Conservation (phyloP, 2,113 vertebrate species). For the Cariama cristata region DNA sequence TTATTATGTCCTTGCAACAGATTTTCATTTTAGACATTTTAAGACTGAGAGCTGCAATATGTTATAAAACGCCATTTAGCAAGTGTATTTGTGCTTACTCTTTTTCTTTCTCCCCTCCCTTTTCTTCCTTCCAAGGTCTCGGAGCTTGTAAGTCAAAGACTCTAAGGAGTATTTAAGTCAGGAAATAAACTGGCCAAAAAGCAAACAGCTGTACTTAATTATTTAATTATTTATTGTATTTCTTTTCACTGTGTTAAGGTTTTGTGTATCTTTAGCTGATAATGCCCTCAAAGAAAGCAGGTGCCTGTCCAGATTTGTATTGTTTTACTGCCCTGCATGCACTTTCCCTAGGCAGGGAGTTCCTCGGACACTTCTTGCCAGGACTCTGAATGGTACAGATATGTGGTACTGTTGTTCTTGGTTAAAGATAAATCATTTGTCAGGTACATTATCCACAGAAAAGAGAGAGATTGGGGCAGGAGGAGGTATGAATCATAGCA, state of each 20-base stretch:
- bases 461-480: neutral
- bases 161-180: neutral
- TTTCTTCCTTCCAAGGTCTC: neutral
- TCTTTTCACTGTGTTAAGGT: neutral
- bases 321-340: neutral
- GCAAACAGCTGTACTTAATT: neutral
- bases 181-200: neutral
- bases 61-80: neutral
- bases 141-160: neutral
- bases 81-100: neutral
- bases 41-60: neutral
- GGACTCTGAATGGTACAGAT: neutral
- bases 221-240: neutral
- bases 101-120: neutral
- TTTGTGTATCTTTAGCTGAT: neutral
- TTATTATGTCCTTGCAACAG: neutral
- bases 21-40: constrained; percentile 39
- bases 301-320: neutral
- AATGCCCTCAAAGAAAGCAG: neutral
- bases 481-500: neutral
- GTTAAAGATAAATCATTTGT: neutral
- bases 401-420: neutral
- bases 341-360: neutral
- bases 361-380: neutral
- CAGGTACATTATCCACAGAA: neutral